phyloP scores from a whole-genome alignment of 2,888 invertebrate genomes.

The Melinopterus prodromus region DNA sequence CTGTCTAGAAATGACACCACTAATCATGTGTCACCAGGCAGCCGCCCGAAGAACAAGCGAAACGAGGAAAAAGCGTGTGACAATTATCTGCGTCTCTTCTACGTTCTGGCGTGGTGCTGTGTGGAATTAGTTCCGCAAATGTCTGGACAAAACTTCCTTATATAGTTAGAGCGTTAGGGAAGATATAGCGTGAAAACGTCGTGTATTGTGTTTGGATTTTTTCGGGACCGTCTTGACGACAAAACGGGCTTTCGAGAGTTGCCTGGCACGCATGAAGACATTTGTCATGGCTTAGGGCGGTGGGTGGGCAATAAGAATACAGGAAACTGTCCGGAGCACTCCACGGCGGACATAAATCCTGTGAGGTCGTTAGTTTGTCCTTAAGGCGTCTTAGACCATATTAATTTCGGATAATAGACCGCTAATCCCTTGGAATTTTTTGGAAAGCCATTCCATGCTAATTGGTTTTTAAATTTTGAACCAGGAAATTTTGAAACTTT shows the following conservation, averaged over 20 bases:
- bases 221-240: background rate
- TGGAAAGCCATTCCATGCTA: background rate
- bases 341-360: background rate
- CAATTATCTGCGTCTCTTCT: too few species aligned
- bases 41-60: background rate
- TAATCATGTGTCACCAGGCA: background rate
- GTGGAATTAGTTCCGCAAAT: background rate
- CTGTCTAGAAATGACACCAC: conserved; percentile 4
- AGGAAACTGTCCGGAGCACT: background rate
- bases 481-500: too few species aligned
- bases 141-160: background rate
- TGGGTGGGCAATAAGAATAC: background rate
- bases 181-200: background rate
- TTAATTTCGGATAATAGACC: background rate
- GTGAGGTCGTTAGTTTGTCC: background rate
- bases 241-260: background rate
- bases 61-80: background rate
- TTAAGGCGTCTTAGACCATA: background rate
- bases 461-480: too few species aligned
- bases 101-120: background rate
- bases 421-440: background rate
- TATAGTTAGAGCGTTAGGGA: background rate
- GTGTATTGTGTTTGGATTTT: background rate
- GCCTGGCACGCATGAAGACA: background rate
- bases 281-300: background rate